These are phyloP conservation scores for Perca fluviatilis DNA, from an alignment of 2,113 vertebrate species.

Conservation along the genomic window DNA sequence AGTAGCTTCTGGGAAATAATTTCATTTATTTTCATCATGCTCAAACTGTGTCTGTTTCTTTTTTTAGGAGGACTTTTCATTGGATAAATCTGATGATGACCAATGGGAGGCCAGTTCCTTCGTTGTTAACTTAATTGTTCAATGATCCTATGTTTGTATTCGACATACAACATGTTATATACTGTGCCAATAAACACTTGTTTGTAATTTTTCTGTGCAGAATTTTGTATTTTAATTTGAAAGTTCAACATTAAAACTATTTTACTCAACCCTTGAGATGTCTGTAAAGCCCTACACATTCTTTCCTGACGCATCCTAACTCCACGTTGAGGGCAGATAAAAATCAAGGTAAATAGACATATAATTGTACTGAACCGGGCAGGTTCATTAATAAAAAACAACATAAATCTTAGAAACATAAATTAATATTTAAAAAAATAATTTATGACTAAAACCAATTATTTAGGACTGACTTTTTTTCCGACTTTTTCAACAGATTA, in stretches of 20 bases:
- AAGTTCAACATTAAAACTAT: not conserved
- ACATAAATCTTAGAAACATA: too few species aligned
- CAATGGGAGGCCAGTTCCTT: not conserved
- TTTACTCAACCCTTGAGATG: not conserved
- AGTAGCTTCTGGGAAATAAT: not conserved
- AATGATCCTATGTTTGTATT: not conserved
- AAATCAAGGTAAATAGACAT: too few species aligned
- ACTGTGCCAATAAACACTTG: constrained; percentile 19
- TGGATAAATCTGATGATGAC: constrained; percentile 67
- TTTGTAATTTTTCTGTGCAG: constrained; percentile 14
- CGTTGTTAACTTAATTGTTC: not conserved
- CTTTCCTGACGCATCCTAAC: too few species aligned
- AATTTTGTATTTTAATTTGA: not conserved
- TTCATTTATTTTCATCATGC: not conserved
- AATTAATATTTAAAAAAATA: too few species aligned
- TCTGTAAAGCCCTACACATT: not conserved
- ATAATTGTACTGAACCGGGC: too few species aligned
- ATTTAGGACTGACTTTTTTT: too few species aligned
- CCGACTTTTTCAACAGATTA: too few species aligned
- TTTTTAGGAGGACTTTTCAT: constrained; percentile 84
- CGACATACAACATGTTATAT: not conserved
- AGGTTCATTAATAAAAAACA: too few species aligned
- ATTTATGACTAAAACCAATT: too few species aligned
- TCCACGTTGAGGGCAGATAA: too few species aligned
- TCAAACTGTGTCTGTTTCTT: not conserved